Evolutionary conservation across 2,888 invertebrate genomes (phyloP), one percentile per base, ranked within the genome.

Genomic region (Tiliacea citrago): DNA sequence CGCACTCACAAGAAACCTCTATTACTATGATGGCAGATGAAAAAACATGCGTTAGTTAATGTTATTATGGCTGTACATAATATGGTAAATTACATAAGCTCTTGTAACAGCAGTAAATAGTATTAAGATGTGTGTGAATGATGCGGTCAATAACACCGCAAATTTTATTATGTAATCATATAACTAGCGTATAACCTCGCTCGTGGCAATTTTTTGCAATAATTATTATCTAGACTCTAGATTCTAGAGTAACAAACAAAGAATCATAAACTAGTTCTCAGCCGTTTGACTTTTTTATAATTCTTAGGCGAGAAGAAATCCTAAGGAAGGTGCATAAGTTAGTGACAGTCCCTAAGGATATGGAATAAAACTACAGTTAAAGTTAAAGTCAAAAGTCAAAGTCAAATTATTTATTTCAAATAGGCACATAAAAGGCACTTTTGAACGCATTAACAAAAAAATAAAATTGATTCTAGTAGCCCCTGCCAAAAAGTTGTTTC

Each of bases 11-110:
- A 88, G 85, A 86, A 88, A 87, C 75, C 65, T 76, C 83, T 83
- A 83, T 84, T 80, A 81, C 82, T 81, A 70, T 79, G 72, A 77
- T 68, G 76, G 73, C 51, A 67, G 65, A 62, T 49, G 58, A 82
- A 86, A 87, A 77, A 82, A 78, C 67, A 73, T 70, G 65, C 75
- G 69, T 84, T 80, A 79, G 67, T 80, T 85, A 82, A 88, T 79
- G 73, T 84, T 85, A 82, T 86, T 88, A 82, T 60, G 45, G 63
- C 77, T 75, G 57, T 66, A 72, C 75, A 87, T 85, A 83, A 81
- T 77, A 81, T 68, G 53, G 79, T 75, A 73, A 83, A 85, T 86
- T 74, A 79, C 80, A 82, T 83, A 77, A 76, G 35, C 45, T 77
- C 65, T 76, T 42, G 68, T 75, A 65, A 57, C 53, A 79, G 51